A percentile compares a stretch with the other conserved stretches of the same genome.
These are phyloP conservation scores for Triplophysa bombifrons DNA, from an alignment of 2,797 vertebrate species.

Conservation along the genomic window DNA sequence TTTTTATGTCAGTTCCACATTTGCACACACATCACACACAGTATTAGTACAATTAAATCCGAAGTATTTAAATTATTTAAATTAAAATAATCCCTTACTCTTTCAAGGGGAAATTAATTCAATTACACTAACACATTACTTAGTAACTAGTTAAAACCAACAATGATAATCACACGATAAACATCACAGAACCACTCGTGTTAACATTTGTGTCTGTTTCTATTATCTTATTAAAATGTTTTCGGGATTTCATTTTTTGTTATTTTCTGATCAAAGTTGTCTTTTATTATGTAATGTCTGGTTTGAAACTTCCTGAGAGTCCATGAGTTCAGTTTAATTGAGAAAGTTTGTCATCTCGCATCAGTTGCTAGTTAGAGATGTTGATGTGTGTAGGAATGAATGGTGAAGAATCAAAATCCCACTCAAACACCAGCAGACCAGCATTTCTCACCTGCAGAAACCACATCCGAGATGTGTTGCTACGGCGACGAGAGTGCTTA, in stretches of 20 bases:
- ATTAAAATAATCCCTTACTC: too few relatives aligned
- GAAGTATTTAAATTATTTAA: too few relatives aligned
- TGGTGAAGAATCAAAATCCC: background rate
- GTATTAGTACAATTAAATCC: too few relatives aligned
- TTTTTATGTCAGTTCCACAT: too few relatives aligned
- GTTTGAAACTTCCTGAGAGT: background rate
- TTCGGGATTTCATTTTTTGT: background rate
- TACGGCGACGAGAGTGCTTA: conserved; percentile 52
- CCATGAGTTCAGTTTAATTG: background rate
- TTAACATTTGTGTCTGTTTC: too few relatives aligned
- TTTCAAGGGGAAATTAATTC: too few relatives aligned
- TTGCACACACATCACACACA: too few relatives aligned
- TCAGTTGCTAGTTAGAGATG: conserved; percentile 19
- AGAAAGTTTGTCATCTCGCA: background rate
- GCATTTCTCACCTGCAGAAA: conserved; percentile 69
- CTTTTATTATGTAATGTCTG: background rate
- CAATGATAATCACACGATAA: background rate
- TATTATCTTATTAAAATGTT: too few relatives aligned
- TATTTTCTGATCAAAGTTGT: background rate
- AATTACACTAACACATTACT: too few relatives aligned
- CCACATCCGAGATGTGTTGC: conserved; percentile 61
- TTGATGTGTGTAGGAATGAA: conserved; percentile 26
- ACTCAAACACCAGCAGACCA: conserved; percentile 15
- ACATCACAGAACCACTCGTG: too few relatives aligned
- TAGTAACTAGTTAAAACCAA: too few relatives aligned